Percentiles rank a stretch among this genome's conserved stretches.
These are phyloP conservation scores for Nomada lathburiana DNA, from an alignment of 2,888 invertebrate species.

Conservation along the genomic window DNA sequence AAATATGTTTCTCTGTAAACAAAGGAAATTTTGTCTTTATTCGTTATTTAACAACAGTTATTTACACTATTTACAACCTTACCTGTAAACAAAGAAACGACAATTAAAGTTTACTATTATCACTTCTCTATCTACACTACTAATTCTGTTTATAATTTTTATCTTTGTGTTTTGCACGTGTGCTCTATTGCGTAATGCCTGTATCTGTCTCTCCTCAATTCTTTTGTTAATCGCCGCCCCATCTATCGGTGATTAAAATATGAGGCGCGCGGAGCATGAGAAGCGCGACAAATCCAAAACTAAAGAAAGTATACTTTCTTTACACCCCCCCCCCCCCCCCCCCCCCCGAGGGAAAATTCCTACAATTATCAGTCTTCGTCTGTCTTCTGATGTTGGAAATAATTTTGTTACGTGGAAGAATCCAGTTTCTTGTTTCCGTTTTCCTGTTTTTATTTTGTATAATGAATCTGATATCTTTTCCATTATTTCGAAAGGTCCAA, in stretches of 20 bases:
- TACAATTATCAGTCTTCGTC: neutral
- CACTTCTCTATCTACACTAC: too few species aligned
- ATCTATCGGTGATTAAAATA: constrained; percentile 17
- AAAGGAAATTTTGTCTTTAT: too few species aligned
- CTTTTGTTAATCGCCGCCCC: neutral
- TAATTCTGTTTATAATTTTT: too few species aligned
- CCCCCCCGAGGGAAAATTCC: neutral
- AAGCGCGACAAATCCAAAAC: constrained; percentile 2
- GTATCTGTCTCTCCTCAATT: neutral
- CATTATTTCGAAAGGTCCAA: constrained; percentile 9
- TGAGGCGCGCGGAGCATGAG: constrained; percentile 1
- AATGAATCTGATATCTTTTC: constrained; percentile 56
- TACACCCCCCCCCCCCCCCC: neutral
- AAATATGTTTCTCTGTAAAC: too few species aligned
- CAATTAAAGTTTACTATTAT: too few species aligned
- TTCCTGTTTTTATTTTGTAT: constrained; percentile 51
- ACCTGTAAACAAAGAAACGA: too few species aligned
- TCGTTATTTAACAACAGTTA: too few species aligned
- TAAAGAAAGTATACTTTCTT: neutral
- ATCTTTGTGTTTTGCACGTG: too few species aligned
- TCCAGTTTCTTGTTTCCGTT: neutral
- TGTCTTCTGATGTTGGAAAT: neutral
- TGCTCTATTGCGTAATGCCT: neutral
- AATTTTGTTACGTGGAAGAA: constrained; percentile 19
- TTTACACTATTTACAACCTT: too few species aligned